A percentile compares a stretch with the other conserved stretches of the same genome.
phyloP scores from a whole-genome alignment of 1,140 invertebrate species.

The Nasonia vitripennis region DNA sequence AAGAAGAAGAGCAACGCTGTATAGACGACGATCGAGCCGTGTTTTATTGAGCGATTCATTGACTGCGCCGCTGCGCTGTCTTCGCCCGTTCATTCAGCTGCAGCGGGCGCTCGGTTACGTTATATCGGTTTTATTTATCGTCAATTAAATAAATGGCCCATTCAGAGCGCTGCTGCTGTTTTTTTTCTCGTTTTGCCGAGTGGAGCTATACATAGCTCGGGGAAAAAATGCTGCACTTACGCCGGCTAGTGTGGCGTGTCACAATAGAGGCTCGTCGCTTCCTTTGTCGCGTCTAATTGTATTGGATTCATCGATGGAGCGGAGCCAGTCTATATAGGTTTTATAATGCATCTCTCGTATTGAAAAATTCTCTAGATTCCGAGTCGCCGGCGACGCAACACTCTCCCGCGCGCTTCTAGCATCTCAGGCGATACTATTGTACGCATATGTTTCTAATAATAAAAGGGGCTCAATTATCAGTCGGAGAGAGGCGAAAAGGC shows the following conservation, averaged over 20 bases:
- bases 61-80: conserved; percentile 25
- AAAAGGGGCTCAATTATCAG: conserved; percentile 42
- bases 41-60: conserved; percentile 47
- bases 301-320: neutral
- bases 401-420: too few relatives aligned
- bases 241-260: neutral
- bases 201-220: neutral
- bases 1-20: neutral
- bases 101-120: neutral
- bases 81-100: conserved; percentile 29
- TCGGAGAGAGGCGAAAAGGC: neutral
- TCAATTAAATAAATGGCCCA: conserved; percentile 37
- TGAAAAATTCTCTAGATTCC: neutral
- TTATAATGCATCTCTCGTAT: neutral
- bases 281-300: neutral
- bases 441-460: conserved; percentile 7
- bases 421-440: too few relatives aligned
- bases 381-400: too few relatives aligned
- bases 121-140: conserved; percentile 45
- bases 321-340: neutral
- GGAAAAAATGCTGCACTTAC: neutral
- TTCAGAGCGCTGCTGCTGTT: conserved; percentile 5
- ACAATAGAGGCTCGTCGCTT: conserved; percentile 14
- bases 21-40: neutral
- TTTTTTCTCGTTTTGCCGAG: conserved; percentile 12